Percentiles rank a stretch among this genome's conserved stretches.
Conservation (phyloP, 2,797 vertebrate species). For the Balearica regulorum region DNA sequence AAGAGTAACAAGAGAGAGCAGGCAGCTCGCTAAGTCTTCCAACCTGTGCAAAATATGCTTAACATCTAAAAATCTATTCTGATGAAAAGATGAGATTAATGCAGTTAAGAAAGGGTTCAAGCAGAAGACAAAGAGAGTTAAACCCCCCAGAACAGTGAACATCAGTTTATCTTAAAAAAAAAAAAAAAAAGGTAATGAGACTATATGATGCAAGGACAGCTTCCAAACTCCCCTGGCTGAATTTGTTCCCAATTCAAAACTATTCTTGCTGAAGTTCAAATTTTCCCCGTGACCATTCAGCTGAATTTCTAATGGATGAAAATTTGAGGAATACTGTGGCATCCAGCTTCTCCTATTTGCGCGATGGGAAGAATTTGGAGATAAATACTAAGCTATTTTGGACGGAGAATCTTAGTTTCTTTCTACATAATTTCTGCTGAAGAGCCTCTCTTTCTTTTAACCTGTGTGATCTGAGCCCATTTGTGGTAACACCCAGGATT, state of each 20-base stretch:
- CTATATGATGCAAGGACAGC: neutral
- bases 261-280: neutral
- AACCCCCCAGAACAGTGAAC: neutral
- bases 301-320: neutral
- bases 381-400: neutral
- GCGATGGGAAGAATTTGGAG: neutral
- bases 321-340: neutral
- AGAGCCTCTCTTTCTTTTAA: neutral
- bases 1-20: conserved; percentile 15
- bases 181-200: too few species aligned
- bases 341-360: neutral
- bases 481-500: neutral
- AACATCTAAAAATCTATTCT: neutral
- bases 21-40: neutral
- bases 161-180: neutral
- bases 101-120: neutral
- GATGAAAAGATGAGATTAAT: neutral
- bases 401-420: neutral
- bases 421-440: neutral
- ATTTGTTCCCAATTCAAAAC: neutral
- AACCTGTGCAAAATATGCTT: neutral
- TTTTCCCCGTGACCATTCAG: neutral
- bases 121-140: neutral
- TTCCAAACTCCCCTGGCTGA: neutral
- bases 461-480: neutral